Evolutionary conservation across 1,140 invertebrate genomes (phyloP).

Genomic region (Cataglyphis hispanica): DNA sequence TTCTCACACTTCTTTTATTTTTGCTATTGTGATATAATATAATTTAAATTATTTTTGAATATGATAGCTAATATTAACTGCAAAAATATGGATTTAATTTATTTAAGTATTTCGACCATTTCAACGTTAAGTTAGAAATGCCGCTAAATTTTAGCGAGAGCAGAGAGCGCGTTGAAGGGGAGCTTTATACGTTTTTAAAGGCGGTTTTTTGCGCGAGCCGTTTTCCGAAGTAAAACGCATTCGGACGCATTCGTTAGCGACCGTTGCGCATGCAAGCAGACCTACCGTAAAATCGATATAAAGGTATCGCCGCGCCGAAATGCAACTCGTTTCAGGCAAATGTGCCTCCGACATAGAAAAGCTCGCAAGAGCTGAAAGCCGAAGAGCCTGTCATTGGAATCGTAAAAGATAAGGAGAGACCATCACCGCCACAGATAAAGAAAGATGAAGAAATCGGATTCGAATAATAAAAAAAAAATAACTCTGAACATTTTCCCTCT

Average conservation of each 20-base stretch:
- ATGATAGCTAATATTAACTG: background rate
- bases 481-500: background rate
- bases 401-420: slow-evolving; percentile 63
- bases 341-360: slow-evolving; percentile 76
- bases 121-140: background rate
- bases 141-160: background rate
- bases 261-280: slow-evolving; percentile 59
- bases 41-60: slow-evolving; percentile 15
- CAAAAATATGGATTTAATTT: slow-evolving; percentile 15
- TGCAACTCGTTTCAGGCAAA: slow-evolving; percentile 78
- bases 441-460: slow-evolving; percentile 57
- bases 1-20: background rate
- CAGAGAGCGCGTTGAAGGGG: too few species aligned
- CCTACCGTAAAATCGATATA: slow-evolving; percentile 73
- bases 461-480: slow-evolving; percentile 61
- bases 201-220: slow-evolving; percentile 25
- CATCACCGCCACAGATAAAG: slow-evolving; percentile 12
- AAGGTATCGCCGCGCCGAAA: slow-evolving; percentile 77
- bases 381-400: slow-evolving; percentile 73
- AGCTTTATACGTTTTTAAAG: slow-evolving; percentile 45
- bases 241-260: slow-evolving; percentile 50
- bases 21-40: background rate
- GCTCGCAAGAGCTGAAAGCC: slow-evolving; percentile 65
- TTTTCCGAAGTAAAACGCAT: slow-evolving; percentile 27
- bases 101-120: background rate